These are phyloP conservation scores for Papilio polytes DNA, from an alignment of 1,140 invertebrate genomes.

Conservation along the genomic window DNA sequence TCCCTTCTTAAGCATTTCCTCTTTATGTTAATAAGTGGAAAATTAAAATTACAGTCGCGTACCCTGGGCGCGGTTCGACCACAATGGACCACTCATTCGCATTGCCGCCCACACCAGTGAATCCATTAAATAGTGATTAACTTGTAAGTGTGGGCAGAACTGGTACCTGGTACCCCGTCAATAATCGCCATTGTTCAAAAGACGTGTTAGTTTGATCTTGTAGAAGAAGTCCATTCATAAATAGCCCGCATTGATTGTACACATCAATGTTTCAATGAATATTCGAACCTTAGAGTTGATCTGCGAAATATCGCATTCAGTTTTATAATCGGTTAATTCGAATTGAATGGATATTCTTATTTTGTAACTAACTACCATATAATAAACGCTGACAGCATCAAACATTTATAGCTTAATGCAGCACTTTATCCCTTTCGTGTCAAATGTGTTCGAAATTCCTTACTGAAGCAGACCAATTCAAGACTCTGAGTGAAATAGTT, in stretches of 20 bases:
- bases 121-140: constrained; percentile 76
- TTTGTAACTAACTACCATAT: not conserved
- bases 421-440: no score
- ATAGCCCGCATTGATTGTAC: constrained; percentile 29
- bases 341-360: not conserved
- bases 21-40: not conserved
- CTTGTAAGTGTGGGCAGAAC: constrained; percentile 70
- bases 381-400: not conserved
- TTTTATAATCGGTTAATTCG: not conserved
- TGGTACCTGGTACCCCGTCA: constrained; percentile 39
- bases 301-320: not conserved
- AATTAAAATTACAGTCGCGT: not conserved
- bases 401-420: not conserved
- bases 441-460: no score
- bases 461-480: no score
- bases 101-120: constrained; percentile 64
- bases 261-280: constrained; percentile 12
- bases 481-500: no score
- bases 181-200: constrained; percentile 63
- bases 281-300: not conserved
- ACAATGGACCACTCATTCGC: constrained; percentile 52
- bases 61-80: constrained; percentile 45
- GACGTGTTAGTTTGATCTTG: constrained; percentile 49
- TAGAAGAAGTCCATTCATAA: constrained; percentile 39
- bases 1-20: no score